Evolutionary conservation across 2,888 invertebrate species (phyloP).

Genomic region (Mimas tiliae): DNA sequence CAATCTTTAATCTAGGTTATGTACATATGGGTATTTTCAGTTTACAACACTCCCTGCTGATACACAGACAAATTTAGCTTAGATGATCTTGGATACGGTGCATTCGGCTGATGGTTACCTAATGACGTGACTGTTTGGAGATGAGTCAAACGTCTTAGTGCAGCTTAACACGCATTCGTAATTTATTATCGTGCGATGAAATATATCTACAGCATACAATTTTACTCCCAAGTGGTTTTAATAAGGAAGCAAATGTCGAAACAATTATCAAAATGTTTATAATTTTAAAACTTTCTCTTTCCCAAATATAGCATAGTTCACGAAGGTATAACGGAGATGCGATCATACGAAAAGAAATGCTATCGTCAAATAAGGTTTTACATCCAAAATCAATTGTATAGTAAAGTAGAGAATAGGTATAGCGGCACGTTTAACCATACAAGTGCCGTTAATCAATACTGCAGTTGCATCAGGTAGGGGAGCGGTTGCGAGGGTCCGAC

Average conservation of each 20-base stretch:
- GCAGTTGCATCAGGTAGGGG: constrained; percentile 71
- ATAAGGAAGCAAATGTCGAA: background rate
- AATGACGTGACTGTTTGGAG: constrained; percentile 15
- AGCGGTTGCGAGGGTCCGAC: constrained; percentile 57
- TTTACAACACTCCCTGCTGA: background rate
- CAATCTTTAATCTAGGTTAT: background rate
- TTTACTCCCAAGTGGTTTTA: no score
- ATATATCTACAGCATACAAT: background rate
- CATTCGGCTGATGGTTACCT: background rate
- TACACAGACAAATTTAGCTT: background rate
- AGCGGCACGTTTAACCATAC: constrained; percentile 37
- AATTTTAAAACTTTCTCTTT: background rate
- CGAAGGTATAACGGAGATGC: background rate
- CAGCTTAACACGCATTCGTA: background rate
- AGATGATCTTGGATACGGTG: background rate
- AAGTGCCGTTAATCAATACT: constrained; percentile 76
- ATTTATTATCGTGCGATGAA: constrained; percentile 8
- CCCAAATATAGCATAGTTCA: no score
- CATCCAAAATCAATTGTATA: background rate
- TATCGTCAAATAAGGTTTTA: background rate
- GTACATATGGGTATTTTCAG: no score
- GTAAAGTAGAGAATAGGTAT: background rate
- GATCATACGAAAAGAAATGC: background rate
- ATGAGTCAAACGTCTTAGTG: constrained; percentile 17
- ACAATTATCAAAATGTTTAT: background rate